phyloP scores from a whole-genome alignment of 2,888 invertebrate species.

The Oithona nana region DNA sequence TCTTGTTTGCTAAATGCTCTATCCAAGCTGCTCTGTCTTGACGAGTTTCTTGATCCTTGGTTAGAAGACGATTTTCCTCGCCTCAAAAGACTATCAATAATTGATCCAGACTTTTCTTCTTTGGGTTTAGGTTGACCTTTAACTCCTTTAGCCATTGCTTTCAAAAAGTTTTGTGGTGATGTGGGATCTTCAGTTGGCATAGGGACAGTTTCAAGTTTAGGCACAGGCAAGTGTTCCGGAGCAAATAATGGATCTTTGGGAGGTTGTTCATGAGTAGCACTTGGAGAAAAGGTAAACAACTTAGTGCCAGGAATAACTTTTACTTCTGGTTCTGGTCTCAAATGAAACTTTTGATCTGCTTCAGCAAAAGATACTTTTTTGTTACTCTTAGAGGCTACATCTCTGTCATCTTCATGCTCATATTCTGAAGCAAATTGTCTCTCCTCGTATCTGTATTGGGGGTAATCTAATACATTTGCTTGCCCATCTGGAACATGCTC shows the following conservation, averaged over 20 bases:
- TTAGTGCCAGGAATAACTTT: conserved; percentile 5
- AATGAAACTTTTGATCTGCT: not conserved
- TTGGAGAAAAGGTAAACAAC: conserved; percentile 5
- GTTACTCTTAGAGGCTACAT: not conserved
- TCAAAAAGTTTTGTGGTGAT: not conserved
- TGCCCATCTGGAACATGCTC: too few species aligned
- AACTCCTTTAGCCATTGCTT: conserved; percentile 2
- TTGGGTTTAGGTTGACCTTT: not conserved
- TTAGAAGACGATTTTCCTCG: not conserved
- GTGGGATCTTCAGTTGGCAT: not conserved
- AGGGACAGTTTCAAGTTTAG: too few species aligned
- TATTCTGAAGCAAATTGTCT: not conserved
- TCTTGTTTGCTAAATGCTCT: not conserved
- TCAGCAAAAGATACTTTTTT: conserved; percentile 9
- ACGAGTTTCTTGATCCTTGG: not conserved
- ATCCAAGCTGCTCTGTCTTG: conserved; percentile 1
- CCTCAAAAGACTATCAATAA: not conserved
- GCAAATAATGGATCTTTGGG: not conserved
- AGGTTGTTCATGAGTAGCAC: conserved; percentile 10
- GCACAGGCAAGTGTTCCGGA: too few species aligned
- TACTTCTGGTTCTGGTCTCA: conserved; percentile 7
- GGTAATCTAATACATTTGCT: not conserved
- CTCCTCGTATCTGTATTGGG: not conserved
- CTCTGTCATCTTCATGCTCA: conserved; percentile 7
- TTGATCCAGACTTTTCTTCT: not conserved